Percentiles rank a stretch among this genome's conserved stretches.
Evolutionary conservation across 2,113 vertebrate genomes (phyloP).

Genomic region (Paratilapia polleni): DNA sequence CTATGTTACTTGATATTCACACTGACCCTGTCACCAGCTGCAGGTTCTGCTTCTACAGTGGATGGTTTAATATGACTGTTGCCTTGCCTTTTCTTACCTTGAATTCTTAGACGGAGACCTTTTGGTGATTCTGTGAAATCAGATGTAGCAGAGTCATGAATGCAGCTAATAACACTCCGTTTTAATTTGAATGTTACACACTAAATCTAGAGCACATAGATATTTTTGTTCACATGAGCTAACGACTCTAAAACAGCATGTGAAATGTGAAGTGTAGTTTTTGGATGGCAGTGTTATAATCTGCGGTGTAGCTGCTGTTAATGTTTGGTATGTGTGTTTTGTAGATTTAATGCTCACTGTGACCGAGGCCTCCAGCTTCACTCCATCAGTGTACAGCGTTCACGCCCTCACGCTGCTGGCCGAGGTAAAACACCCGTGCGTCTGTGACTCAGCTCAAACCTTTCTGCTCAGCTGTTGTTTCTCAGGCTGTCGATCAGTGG

Average conservation of each 20-base stretch:
- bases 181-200: neutral
- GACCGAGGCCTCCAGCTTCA: slow-evolving; percentile 94
- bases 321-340: slow-evolving; percentile 66
- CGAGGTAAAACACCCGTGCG: slow-evolving; percentile 85
- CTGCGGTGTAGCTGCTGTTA: slow-evolving; percentile 32
- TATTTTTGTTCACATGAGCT: neutral
- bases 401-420: slow-evolving; percentile 95
- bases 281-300: slow-evolving; percentile 1
- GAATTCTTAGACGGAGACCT: neutral
- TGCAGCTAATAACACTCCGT: slow-evolving; percentile 10
- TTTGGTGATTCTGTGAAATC: neutral
- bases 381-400: slow-evolving; percentile 97
- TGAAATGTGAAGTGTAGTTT: neutral
- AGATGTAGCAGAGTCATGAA: neutral
- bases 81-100: neutral
- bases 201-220: neutral
- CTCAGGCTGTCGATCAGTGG: slow-evolving; percentile 5
- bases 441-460: slow-evolving; percentile 4
- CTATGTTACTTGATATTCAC: neutral
- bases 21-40: neutral
- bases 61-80: neutral
- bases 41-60: neutral
- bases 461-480: neutral
- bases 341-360: slow-evolving; percentile 96
- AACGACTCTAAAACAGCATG: neutral